phyloP scores from a whole-genome alignment of 2,888 invertebrate genomes.

The Noctua fimbriata region DNA sequence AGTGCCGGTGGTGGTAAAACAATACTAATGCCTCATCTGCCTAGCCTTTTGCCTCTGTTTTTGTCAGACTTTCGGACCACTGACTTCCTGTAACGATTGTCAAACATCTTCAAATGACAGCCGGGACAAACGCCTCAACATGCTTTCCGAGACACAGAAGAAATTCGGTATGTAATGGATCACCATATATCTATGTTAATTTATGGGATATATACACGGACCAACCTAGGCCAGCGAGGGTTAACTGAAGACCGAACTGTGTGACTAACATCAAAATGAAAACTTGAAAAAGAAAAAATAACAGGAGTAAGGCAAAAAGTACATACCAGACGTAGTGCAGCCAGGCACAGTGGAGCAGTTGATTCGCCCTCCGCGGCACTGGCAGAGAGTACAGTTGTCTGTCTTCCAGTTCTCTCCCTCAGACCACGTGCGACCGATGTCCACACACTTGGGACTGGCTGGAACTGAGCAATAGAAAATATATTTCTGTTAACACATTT shows the following conservation, averaged over 20 bases:
- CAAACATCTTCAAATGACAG: no score
- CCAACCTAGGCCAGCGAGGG: not conserved
- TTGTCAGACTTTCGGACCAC: no score
- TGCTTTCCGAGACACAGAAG: no score
- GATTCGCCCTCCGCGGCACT: conserved; percentile 92
- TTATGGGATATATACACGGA: no score
- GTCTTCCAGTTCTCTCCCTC: conserved; percentile 92
- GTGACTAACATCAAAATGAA: no score
- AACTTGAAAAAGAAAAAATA: conserved; percentile 12
- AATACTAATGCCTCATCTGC: no score
- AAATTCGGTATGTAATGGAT: no score
- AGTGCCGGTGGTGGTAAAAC: no score
- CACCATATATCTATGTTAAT: no score
- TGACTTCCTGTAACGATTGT: no score
- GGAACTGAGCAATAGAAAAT: conserved; percentile 47
- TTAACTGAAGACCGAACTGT: not conserved
- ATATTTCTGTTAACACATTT: not conserved
- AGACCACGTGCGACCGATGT: conserved; percentile 91
- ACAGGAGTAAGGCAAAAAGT: conserved; percentile 37
- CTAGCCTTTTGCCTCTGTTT: no score
- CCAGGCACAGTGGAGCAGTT: conserved; percentile 86
- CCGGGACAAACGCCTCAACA: no score
- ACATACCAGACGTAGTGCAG: conserved; percentile 62
- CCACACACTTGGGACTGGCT: conserved; percentile 84
- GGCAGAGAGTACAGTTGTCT: conserved; percentile 93